These are phyloP conservation scores for Hippocampus barbouri DNA, from an alignment of 2,113 vertebrate genomes.

Conservation along the genomic window DNA sequence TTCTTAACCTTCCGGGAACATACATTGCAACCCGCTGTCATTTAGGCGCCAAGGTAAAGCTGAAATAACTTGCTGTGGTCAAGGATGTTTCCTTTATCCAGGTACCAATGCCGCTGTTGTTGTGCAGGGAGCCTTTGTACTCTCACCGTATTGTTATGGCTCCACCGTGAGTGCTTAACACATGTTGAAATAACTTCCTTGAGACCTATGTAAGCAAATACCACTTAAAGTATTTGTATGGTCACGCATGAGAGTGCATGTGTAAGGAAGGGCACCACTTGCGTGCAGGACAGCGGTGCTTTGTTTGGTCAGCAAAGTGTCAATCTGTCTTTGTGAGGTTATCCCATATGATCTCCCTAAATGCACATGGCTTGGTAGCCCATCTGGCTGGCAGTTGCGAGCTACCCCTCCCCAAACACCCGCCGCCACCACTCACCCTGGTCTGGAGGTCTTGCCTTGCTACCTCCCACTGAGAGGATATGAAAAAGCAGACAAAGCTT, in stretches of 20 bases:
- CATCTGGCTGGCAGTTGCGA: conserved; percentile 66
- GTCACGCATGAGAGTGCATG: conserved; percentile 17
- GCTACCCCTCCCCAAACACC: conserved; percentile 35
- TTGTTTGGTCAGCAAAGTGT: conserved; percentile 72
- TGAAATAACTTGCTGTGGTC: conserved; percentile 24
- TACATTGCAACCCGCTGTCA: conserved; percentile 12
- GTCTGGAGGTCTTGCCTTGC: conserved; percentile 63
- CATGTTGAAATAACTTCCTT: conserved; percentile 55
- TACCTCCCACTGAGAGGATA: conserved; percentile 69
- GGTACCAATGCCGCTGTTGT: conserved; percentile 41
- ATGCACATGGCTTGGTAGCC: conserved; percentile 61
- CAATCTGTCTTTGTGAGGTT: conserved; percentile 67
- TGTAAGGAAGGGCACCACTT: conserved; percentile 27
- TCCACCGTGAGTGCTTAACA: conserved; percentile 41
- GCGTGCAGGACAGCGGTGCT: conserved; percentile 47
- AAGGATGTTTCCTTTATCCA: conserved; percentile 52
- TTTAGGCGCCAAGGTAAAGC: conserved; percentile 42
- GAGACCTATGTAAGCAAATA: conserved; percentile 61
- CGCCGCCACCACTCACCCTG: conserved; percentile 41
- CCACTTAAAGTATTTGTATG: conserved; percentile 46
- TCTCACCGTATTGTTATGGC: conserved; percentile 57
- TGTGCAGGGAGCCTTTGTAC: conserved; percentile 41
- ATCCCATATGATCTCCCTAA: conserved; percentile 69
- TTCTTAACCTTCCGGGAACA: conserved; percentile 11
- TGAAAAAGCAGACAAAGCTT: conserved; percentile 63